Conservation (phyloP, 2,113 vertebrate genomes). For the Caracal caracal region DNA sequence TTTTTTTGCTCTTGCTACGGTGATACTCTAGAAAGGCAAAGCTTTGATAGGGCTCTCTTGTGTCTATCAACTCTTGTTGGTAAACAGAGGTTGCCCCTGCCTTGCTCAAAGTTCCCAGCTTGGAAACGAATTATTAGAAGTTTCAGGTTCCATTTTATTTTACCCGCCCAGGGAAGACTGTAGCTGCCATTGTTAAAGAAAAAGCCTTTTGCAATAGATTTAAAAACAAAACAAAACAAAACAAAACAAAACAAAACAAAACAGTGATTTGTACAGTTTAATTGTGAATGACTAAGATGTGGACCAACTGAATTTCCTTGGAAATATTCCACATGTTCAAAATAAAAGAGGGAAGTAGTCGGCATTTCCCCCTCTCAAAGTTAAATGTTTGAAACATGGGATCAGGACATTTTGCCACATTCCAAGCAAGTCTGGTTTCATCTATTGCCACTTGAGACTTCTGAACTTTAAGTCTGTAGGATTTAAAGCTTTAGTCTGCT, state of each 20-base stretch:
- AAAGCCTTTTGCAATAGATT: background rate
- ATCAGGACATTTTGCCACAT: background rate
- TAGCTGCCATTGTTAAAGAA: background rate
- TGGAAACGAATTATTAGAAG: background rate
- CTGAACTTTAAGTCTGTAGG: background rate
- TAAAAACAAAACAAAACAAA: background rate
- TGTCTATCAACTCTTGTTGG: background rate
- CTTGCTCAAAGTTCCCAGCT: background rate
- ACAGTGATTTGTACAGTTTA: background rate
- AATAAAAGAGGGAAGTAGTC: background rate
- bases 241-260: background rate
- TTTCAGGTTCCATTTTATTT: background rate
- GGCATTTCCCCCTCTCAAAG: background rate
- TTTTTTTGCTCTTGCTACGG: background rate
- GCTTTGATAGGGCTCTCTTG: background rate
- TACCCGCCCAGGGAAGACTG: background rate
- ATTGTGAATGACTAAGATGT: constrained; percentile 19
- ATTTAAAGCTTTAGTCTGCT: background rate
- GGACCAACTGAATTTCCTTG: constrained; percentile 8
- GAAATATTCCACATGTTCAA: constrained; percentile 13
- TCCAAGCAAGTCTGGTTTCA: background rate
- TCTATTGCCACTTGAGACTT: background rate
- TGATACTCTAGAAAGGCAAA: background rate
- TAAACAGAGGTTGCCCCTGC: background rate
- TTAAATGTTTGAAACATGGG: constrained; percentile 24